Conservation (phyloP, 2,888 invertebrate species). For the Deroplatys truncata region DNA sequence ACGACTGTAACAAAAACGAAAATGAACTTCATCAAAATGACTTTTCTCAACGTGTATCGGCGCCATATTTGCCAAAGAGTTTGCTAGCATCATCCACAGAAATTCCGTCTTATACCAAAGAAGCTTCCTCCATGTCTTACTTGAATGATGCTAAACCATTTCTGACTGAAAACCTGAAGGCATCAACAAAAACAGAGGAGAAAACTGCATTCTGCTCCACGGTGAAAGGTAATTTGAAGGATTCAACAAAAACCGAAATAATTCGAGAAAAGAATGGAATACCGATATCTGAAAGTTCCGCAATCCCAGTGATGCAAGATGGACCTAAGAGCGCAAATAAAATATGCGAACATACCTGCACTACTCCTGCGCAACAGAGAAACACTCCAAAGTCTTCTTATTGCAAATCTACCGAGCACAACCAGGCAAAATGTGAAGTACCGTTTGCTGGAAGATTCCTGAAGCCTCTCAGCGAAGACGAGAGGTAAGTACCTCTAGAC, state of each 20-base stretch:
- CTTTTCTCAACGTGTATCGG: background rate
- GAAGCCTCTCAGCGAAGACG: too few relatives aligned
- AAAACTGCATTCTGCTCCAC: background rate
- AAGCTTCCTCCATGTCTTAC: background rate
- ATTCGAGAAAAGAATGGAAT: background rate
- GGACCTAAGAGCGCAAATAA: too few relatives aligned
- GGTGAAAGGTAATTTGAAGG: background rate
- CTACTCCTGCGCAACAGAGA: too few relatives aligned
- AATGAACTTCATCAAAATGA: background rate
- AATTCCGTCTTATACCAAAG: background rate
- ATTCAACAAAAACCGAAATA: background rate
- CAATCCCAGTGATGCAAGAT: background rate
- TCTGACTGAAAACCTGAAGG: too few relatives aligned
- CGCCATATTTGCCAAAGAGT: background rate
- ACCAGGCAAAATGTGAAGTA: too few relatives aligned
- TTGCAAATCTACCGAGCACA: too few relatives aligned
- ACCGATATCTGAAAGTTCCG: background rate
- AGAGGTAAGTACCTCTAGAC: too few relatives aligned
- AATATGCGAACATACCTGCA: too few relatives aligned
- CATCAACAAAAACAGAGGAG: background rate
- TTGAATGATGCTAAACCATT: background rate
- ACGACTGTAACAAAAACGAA: background rate
- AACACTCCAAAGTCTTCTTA: too few relatives aligned
- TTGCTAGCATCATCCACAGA: background rate
- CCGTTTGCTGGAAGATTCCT: too few relatives aligned